Conservation (phyloP, 2,113 vertebrate species). For the Phaethon lepturus region DNA sequence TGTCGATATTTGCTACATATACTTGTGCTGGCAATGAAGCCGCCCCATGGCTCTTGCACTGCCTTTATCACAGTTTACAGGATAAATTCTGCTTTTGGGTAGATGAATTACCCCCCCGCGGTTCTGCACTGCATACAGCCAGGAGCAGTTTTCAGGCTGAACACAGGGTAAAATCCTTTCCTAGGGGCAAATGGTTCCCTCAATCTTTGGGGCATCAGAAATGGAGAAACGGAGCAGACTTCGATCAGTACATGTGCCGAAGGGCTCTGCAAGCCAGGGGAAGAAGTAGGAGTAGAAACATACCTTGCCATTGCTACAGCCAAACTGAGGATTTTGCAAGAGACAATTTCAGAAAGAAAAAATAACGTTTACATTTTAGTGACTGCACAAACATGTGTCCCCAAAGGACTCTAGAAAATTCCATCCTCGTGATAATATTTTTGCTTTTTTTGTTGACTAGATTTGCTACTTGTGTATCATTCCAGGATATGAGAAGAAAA, state of each 20-base stretch:
- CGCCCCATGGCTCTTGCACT: not conserved
- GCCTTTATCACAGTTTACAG: not conserved
- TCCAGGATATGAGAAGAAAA: slow-evolving; percentile 45
- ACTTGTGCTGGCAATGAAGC: not conserved
- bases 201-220: not conserved
- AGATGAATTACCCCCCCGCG: accelerated
- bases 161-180: not conserved
- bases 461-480: slow-evolving; percentile 25
- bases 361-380: not conserved
- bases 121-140: not conserved
- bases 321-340: not conserved
- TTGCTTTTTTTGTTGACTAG: not conserved
- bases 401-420: not conserved
- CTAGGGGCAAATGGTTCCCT: not conserved
- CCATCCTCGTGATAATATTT: not conserved
- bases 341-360: not conserved
- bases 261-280: not conserved
- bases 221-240: not conserved
- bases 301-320: not conserved
- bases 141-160: not conserved
- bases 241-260: not conserved
- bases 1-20: not conserved
- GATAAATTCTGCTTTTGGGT: not conserved
- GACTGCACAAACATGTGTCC: not conserved
- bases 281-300: not conserved